These are phyloP conservation scores for Helicoverpa zea DNA, from an alignment of 1,140 invertebrate genomes.

Conservation along the genomic window DNA sequence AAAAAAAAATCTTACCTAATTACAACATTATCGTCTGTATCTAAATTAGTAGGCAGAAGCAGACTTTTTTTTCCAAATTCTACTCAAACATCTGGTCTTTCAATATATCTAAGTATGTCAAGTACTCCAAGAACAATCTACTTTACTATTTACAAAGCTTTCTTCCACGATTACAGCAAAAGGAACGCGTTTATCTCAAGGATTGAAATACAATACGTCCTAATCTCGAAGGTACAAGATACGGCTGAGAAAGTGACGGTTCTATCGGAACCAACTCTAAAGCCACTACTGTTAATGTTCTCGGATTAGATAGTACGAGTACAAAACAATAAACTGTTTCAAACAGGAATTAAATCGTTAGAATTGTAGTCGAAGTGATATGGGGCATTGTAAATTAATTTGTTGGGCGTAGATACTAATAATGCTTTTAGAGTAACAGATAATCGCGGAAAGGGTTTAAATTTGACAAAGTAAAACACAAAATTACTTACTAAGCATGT, in stretches of 20 bases:
- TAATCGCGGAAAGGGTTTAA: too few species aligned
- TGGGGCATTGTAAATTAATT: constrained; percentile 17
- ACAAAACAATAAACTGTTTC: constrained; percentile 13
- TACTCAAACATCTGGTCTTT: neutral
- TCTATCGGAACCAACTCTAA: neutral
- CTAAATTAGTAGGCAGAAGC: too few species aligned
- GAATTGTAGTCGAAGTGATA: constrained; percentile 3
- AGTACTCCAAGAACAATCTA: neutral
- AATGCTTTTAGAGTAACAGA: too few species aligned
- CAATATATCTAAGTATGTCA: neutral
- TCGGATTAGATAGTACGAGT: neutral
- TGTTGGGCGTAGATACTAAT: neutral
- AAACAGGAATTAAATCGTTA: constrained; percentile 27
- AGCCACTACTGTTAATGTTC: constrained; percentile 28
- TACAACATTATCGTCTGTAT: too few species aligned
- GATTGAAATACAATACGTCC: constrained; percentile 30
- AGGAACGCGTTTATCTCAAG: constrained; percentile 2
- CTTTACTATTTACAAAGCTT: neutral
- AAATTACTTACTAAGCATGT: too few species aligned
- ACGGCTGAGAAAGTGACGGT: constrained; percentile 14
- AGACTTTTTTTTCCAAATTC: too few species aligned
- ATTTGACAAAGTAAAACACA: too few species aligned
- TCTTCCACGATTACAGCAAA: neutral
- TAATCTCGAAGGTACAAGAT: constrained; percentile 2
- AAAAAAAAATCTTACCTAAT: too few species aligned